These are phyloP conservation scores for Uromys caudimaculatus DNA, from an alignment of 2,797 vertebrate species.

Conservation along the genomic window DNA sequence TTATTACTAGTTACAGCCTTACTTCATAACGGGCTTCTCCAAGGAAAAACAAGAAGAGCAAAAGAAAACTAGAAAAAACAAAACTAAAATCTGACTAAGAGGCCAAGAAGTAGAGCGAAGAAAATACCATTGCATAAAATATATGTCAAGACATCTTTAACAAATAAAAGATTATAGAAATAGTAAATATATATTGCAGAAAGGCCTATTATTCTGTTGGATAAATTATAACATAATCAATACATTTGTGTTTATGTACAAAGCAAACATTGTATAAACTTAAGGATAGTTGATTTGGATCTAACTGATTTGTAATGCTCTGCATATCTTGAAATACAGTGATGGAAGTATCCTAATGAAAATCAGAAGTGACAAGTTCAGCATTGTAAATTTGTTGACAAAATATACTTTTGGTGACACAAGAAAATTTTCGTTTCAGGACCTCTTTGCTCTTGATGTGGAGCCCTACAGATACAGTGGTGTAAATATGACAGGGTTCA, in stretches of 20 bases:
- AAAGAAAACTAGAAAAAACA: not conserved
- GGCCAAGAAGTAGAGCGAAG: not conserved
- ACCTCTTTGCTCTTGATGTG: slow-evolving; percentile 97
- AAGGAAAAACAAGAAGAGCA: not conserved
- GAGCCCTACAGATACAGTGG: slow-evolving; percentile 98
- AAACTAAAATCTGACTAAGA: not conserved
- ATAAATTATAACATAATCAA: not conserved
- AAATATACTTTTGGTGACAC: not conserved
- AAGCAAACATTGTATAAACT: not conserved
- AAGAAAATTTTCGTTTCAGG: slow-evolving; percentile 85
- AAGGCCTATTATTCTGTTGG: not conserved
- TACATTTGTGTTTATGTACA: not conserved
- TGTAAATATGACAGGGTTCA: slow-evolving; percentile 99
- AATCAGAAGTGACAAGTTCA: slow-evolving; percentile 3
- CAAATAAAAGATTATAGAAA: not conserved
- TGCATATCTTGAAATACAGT: not conserved
- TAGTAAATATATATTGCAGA: not conserved
- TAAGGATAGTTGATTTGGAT: not conserved
- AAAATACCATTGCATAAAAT: not conserved
- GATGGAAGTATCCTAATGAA: not conserved
- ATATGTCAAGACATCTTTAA: not conserved
- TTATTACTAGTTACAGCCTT: not conserved
- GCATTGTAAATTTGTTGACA: not conserved
- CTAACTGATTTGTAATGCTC: not conserved
- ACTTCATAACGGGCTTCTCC: not conserved